Conservation (phyloP, 2,888 invertebrate genomes). For the Drosophila testacea region DNA sequence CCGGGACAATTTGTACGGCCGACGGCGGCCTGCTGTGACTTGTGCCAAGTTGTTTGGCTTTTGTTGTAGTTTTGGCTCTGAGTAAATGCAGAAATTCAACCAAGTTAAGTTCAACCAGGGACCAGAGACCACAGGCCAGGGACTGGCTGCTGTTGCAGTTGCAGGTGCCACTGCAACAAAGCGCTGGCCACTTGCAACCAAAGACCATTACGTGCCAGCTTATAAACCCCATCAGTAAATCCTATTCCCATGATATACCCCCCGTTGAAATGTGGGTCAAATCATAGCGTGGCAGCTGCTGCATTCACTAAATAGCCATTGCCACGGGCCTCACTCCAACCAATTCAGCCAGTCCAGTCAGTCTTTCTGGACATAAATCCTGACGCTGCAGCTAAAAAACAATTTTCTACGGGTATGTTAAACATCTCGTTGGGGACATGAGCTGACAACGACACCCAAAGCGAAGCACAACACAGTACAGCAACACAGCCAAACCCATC, state of each 20-base stretch:
- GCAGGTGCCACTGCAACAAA: constrained; percentile 27
- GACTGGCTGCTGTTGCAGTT: constrained; percentile 13
- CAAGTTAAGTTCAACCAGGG: constrained; percentile 55
- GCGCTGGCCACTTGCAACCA: constrained; percentile 28
- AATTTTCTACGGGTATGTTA: constrained; percentile 80
- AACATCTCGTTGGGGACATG: constrained; percentile 71
- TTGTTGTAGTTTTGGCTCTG: constrained; percentile 47
- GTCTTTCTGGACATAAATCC: constrained; percentile 69
- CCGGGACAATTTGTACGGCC: constrained; percentile 69
- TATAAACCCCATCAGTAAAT: constrained; percentile 52
- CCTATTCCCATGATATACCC: constrained; percentile 37
- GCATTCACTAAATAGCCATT: constrained; percentile 70
- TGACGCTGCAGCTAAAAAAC: constrained; percentile 77
- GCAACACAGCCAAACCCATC: constrained; percentile 4
- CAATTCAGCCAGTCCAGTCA: constrained; percentile 1
- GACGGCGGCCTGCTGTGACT: constrained; percentile 73
- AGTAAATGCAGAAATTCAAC: constrained; percentile 47
- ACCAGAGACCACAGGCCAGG: neutral
- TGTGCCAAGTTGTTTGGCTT: constrained; percentile 73
- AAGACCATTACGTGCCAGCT: constrained; percentile 73
- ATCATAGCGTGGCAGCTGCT: constrained; percentile 64
- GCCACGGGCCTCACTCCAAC: constrained; percentile 22
- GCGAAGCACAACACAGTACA: constrained; percentile 11
- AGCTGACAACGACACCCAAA: constrained; percentile 65
- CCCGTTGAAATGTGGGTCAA: constrained; percentile 68